Conservation (phyloP, 1,140 invertebrate species). For the Drosophila varians region DNA sequence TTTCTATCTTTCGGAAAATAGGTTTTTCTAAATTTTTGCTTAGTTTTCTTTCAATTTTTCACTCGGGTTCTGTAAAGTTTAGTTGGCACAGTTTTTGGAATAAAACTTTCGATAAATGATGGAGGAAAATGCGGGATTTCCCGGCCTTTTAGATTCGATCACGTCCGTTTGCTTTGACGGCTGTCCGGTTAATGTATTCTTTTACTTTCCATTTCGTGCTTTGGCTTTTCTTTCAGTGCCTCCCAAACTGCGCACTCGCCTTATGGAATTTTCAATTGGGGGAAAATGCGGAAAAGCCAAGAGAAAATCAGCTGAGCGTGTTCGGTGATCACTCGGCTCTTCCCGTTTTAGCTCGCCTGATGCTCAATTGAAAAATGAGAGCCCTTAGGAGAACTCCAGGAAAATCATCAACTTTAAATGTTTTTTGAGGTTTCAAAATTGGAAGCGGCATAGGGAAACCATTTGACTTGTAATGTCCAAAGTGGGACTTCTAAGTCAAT, state of each 20-base stretch:
- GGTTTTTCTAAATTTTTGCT: not conserved
- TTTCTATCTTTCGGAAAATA: not conserved
- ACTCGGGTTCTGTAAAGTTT: constrained; percentile 1
- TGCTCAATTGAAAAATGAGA: not conserved
- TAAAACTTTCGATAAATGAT: too few species aligned
- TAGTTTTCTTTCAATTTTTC: constrained; percentile 1
- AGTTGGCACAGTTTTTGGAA: not conserved
- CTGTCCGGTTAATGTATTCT: constrained; percentile 67
- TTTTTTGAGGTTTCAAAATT: too few species aligned
- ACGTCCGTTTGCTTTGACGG: constrained; percentile 71
- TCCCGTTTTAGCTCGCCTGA: constrained; percentile 14
- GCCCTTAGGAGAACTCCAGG: not conserved
- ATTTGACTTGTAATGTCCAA: too few species aligned
- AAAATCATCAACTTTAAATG: not conserved
- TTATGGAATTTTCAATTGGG: constrained; percentile 43
- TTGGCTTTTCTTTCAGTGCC: constrained; percentile 45
- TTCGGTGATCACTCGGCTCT: constrained; percentile 3
- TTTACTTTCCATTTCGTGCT: constrained; percentile 73
- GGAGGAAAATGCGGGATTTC: not conserved
- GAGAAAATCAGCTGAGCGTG: not conserved
- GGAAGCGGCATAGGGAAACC: too few species aligned
- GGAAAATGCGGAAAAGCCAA: not conserved
- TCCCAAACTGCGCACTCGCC: constrained; percentile 56
- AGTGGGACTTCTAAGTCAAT: too few species aligned
- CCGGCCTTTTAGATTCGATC: constrained; percentile 11